phyloP scores from a whole-genome alignment of 2,888 invertebrate species.

The Idaea dimidiata region DNA sequence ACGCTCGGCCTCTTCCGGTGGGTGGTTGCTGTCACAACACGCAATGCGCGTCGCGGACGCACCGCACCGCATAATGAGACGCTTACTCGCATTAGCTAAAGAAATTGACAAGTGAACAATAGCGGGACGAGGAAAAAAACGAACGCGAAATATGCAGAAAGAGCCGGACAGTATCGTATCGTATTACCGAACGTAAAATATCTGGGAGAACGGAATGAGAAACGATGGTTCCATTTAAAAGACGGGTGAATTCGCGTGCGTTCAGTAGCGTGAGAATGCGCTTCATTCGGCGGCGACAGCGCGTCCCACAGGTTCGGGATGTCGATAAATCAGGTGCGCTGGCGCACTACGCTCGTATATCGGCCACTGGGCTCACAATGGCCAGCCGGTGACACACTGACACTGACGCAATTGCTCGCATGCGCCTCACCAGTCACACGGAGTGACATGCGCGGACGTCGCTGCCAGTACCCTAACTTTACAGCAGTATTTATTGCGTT shows the following conservation, averaged over 20 bases:
- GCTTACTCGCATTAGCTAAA: slow-evolving; percentile 81
- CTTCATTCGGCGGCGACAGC: slow-evolving; percentile 74
- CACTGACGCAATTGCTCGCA: slow-evolving; percentile 74
- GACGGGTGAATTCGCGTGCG: slow-evolving; percentile 76
- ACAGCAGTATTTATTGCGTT: slow-evolving; percentile 70
- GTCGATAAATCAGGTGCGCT: slow-evolving; percentile 74
- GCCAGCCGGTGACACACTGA: slow-evolving; percentile 65
- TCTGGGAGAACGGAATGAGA: slow-evolving; percentile 79
- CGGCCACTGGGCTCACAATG: slow-evolving; percentile 68
- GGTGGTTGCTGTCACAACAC: slow-evolving; percentile 81
- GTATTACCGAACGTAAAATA: slow-evolving; percentile 80
- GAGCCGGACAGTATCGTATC: slow-evolving; percentile 81
- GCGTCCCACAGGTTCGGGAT: slow-evolving; percentile 56
- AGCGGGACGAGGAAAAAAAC: slow-evolving; percentile 70
- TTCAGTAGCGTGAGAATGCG: slow-evolving; percentile 80
- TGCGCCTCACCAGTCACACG: slow-evolving; percentile 59
- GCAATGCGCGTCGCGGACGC: slow-evolving; percentile 77
- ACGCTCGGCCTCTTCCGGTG: slow-evolving; percentile 78
- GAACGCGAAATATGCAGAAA: slow-evolving; percentile 74
- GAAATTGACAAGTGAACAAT: slow-evolving; percentile 82
- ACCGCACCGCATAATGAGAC: slow-evolving; percentile 80
- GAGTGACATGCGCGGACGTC: slow-evolving; percentile 44
- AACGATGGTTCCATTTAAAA: slow-evolving; percentile 77
- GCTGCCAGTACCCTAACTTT: slow-evolving; percentile 39
- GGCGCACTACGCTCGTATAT: slow-evolving; percentile 56